Conservation (phyloP, 2,888 invertebrate genomes). For the Hemaris fuciformis region DNA sequence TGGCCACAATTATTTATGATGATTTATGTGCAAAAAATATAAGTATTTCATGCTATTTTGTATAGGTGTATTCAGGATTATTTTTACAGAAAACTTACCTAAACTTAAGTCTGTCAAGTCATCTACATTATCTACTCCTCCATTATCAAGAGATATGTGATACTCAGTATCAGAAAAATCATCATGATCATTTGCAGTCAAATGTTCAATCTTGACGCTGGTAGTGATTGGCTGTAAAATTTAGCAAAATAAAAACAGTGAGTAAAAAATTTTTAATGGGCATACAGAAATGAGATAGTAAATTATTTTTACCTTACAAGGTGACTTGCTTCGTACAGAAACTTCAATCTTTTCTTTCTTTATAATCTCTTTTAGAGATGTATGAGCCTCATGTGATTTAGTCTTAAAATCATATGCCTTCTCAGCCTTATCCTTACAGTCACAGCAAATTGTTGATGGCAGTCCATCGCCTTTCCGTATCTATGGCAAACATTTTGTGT, state of each 20-base stretch:
- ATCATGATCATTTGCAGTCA: constrained; percentile 38
- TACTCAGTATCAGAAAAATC: constrained; percentile 52
- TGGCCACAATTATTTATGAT: not conserved
- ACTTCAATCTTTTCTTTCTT: constrained; percentile 43
- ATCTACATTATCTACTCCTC: too few relatives aligned
- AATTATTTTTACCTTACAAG: constrained; percentile 22
- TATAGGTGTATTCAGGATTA: too few relatives aligned
- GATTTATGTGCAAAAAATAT: not conserved
- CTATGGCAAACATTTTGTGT: too few relatives aligned
- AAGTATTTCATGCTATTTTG: too few relatives aligned
- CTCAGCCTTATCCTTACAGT: constrained; percentile 60
- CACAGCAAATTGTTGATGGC: constrained; percentile 61
- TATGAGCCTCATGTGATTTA: constrained; percentile 59
- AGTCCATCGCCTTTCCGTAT: constrained; percentile 64
- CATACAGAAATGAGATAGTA: not conserved
- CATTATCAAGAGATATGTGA: constrained; percentile 32
- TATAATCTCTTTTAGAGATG: constrained; percentile 46
- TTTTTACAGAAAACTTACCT: constrained; percentile 25
- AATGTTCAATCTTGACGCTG: constrained; percentile 54
- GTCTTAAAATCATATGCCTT: constrained; percentile 66
- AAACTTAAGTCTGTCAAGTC: constrained; percentile 38
- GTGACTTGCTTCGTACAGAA: constrained; percentile 13
- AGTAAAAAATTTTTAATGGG: not conserved
- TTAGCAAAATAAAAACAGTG: too few relatives aligned
- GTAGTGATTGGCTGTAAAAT: constrained; percentile 11